Evolutionary conservation across 2,888 invertebrate species (phyloP).

Genomic region (Chironomus tentans): DNA sequence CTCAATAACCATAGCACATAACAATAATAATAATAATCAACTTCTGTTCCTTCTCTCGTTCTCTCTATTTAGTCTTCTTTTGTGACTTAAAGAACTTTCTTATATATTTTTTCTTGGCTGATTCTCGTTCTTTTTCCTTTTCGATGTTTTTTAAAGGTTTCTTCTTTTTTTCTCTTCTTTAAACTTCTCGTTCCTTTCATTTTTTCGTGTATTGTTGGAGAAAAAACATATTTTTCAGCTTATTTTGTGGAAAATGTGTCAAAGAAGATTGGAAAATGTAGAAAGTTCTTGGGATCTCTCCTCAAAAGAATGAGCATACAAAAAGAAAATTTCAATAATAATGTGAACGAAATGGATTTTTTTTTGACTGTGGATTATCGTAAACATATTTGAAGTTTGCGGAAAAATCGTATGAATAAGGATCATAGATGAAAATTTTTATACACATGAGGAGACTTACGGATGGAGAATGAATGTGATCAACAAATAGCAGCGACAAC

Average conservation of each 20-base stretch:
- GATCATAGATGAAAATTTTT: neutral
- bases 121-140: neutral
- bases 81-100: neutral
- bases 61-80: neutral
- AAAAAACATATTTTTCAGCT: neutral
- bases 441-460: neutral
- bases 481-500: neutral
- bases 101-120: neutral
- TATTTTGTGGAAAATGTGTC: neutral
- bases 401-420: neutral
- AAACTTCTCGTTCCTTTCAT: no score
- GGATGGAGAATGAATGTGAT: neutral
- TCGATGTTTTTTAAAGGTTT: conserved; percentile 7
- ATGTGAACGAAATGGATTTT: neutral
- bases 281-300: neutral
- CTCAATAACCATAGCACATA: conserved; percentile 15
- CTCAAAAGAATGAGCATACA: neutral
- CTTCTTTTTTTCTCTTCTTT: neutral
- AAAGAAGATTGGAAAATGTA: neutral
- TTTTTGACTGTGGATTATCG: neutral
- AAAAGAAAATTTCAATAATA: neutral
- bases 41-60: neutral
- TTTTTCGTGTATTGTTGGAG: neutral
- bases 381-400: neutral
- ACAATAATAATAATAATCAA: conserved; percentile 22